These are phyloP conservation scores for Ramazzottius varieornatus DNA, from an alignment of 2,888 invertebrate species.

Conservation along the genomic window DNA sequence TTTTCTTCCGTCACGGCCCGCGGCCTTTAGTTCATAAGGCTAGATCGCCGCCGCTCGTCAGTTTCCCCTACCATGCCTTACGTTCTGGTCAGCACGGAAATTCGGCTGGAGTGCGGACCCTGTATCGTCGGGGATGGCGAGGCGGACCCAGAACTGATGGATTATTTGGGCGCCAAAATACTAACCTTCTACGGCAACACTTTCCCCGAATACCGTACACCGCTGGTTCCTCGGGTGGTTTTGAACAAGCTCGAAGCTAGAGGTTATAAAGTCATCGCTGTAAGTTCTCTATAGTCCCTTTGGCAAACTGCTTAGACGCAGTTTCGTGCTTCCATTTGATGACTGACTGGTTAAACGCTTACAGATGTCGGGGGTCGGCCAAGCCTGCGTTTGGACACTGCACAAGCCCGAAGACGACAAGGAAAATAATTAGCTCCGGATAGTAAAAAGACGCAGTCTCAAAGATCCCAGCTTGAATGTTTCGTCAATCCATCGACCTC, in stretches of 20 bases:
- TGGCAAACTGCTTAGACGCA: too few species aligned
- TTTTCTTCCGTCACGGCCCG: not conserved
- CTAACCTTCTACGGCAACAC: slow-evolving; percentile 20
- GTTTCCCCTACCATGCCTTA: not conserved
- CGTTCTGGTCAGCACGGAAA: not conserved
- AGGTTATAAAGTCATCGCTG: not conserved
- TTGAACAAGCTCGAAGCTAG: not conserved
- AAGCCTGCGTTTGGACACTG: slow-evolving; percentile 29
- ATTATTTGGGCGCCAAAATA: slow-evolving; percentile 18
- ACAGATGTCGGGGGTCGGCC: slow-evolving; percentile 25
- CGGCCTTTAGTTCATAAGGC: not conserved
- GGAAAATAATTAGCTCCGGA: too few species aligned
- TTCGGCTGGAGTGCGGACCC: slow-evolving; percentile 21
- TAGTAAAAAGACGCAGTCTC: too few species aligned
- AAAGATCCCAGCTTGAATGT: too few species aligned
- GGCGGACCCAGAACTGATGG: slow-evolving; percentile 23
- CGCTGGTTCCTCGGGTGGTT: not conserved
- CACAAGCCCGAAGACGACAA: slow-evolving; percentile 14
- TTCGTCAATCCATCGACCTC: too few species aligned
- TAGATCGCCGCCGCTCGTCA: too few species aligned
- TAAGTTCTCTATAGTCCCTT: too few species aligned
- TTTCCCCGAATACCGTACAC: slow-evolving; percentile 9
- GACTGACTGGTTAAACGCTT: too few species aligned
- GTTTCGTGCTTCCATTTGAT: too few species aligned
- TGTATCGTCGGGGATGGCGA: slow-evolving; percentile 26